A percentile compares a stretch with the other conserved stretches of the same genome.
Conservation (phyloP, 2,113 vertebrate genomes). For the Podilymbus podiceps region DNA sequence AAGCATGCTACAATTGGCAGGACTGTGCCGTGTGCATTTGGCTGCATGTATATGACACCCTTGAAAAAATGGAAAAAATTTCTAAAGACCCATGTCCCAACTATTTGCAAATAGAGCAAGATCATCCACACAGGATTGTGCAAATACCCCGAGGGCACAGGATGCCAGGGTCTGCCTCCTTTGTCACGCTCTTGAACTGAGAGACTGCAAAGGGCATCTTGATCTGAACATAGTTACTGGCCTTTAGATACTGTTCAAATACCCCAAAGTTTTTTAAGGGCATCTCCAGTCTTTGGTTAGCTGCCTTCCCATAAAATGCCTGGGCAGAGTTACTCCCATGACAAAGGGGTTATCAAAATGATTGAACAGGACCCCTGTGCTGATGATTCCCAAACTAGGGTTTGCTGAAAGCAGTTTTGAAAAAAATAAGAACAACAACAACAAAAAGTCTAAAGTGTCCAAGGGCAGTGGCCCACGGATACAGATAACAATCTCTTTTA, state of each 20-base stretch:
- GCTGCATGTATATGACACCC: not conserved
- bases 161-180: not conserved
- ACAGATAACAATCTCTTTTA: not conserved
- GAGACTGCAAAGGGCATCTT: not conserved
- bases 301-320: not conserved
- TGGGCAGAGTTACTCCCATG: not conserved
- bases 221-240: not conserved
- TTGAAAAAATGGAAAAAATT: not conserved
- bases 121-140: not conserved
- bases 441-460: not conserved
- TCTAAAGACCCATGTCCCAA: not conserved
- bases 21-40: not conserved
- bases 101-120: not conserved
- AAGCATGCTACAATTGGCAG: not conserved
- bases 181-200: not conserved
- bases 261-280: not conserved
- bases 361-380: not conserved
- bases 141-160: not conserved
- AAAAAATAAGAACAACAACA: not conserved
- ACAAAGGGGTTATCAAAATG: not conserved
- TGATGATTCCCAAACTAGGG: not conserved
- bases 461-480: not conserved
- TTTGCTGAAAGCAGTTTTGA: not conserved
- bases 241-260: not conserved
- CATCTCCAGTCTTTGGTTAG: not conserved